Conservation (phyloP, 2,113 vertebrate genomes). For the Vombatus ursinus region DNA sequence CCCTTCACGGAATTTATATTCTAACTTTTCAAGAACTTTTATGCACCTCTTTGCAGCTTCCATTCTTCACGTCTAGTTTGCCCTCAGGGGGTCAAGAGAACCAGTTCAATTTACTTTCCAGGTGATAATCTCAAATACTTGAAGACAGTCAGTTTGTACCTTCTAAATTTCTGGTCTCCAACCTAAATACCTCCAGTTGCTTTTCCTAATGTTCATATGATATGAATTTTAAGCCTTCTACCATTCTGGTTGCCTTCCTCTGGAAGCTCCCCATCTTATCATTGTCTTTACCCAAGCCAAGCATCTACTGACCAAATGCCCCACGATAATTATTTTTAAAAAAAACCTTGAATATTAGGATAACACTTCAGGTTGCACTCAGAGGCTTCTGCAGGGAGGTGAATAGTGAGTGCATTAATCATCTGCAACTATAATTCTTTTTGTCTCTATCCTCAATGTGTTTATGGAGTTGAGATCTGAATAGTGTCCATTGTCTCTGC, state of each 20-base stretch:
- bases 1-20: neutral
- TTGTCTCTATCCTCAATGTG: neutral
- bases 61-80: neutral
- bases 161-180: neutral
- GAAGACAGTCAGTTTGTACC: neutral
- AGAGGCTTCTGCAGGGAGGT: neutral
- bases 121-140: neutral
- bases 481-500: neutral
- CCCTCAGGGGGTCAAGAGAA: neutral
- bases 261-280: neutral
- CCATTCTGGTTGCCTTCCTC: neutral
- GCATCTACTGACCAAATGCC: neutral
- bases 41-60: neutral
- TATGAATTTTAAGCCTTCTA: neutral
- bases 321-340: neutral
- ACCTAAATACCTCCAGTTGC: neutral
- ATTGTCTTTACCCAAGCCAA: neutral
- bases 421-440: neutral
- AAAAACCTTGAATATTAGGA: neutral
- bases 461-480: neutral
- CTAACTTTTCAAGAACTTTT: neutral
- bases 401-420: neutral
- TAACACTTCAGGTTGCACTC: neutral
- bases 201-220: neutral
- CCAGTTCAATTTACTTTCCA: neutral